A percentile compares a stretch with the other conserved stretches of the same genome.
Evolutionary conservation across 2,888 invertebrate species (phyloP).

Genomic region (Agrochola litura): DNA sequence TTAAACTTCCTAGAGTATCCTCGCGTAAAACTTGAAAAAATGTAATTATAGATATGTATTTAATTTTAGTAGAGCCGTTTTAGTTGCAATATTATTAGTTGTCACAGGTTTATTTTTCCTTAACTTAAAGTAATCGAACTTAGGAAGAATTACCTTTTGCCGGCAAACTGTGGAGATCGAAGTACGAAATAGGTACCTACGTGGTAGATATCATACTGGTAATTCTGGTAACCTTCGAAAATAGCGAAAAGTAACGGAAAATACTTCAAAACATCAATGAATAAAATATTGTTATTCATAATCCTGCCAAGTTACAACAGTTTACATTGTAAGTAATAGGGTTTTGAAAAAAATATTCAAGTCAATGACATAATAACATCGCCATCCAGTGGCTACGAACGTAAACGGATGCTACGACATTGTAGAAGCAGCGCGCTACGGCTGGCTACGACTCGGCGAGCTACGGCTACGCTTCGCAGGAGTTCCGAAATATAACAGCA

Average conservation of each 20-base stretch:
- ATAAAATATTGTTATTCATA: not conserved
- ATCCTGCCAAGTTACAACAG: not conserved
- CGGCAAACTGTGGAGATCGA: not conserved
- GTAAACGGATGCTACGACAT: constrained; percentile 10
- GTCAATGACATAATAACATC: not conserved
- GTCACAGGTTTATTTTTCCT: not conserved
- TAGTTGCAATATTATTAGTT: not conserved
- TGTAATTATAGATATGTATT: accelerated
- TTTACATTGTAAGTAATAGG: not conserved
- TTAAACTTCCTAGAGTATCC: no score
- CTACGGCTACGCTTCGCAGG: not conserved
- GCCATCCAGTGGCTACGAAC: constrained; percentile 28
- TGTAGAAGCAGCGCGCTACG: not conserved
- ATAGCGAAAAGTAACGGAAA: not conserved
- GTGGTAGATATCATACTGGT: not conserved
- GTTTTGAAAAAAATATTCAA: not conserved
- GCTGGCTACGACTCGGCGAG: not conserved
- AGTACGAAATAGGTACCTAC: not conserved
- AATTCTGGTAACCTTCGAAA: not conserved
- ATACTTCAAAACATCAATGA: not conserved
- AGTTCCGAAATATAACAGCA: constrained; percentile 21
- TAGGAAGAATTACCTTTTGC: not conserved
- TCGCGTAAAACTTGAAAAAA: not conserved
- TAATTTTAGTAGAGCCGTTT: not conserved
- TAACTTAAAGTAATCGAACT: constrained; percentile 4